A percentile compares a stretch with the other conserved stretches of the same genome.
These are phyloP conservation scores for Aphelocoma californica DNA, from an alignment of 2,797 vertebrate genomes.

Conservation along the genomic window DNA sequence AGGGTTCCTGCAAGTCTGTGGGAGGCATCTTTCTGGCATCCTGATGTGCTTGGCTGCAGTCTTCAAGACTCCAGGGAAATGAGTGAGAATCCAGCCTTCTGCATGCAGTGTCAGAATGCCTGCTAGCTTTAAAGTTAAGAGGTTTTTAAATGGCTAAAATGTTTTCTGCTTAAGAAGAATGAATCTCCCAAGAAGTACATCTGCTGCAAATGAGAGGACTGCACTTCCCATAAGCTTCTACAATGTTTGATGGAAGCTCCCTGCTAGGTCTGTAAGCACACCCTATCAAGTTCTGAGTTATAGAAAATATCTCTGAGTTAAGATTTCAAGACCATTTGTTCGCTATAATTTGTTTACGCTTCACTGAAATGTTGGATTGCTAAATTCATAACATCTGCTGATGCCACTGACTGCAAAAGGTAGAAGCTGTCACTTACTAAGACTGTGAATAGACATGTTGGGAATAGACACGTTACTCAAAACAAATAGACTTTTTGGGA, in stretches of 20 bases:
- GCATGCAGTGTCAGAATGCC: neutral
- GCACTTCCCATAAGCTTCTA: neutral
- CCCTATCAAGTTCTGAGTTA: neutral
- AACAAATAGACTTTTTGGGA: neutral
- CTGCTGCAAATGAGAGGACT: neutral
- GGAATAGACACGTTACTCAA: neutral
- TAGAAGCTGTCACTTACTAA: slow-evolving; percentile 9
- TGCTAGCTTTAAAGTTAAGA: neutral
- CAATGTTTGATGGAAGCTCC: neutral
- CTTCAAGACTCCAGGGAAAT: neutral
- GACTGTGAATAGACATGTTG: neutral
- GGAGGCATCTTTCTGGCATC: slow-evolving; percentile 40
- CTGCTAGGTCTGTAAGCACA: neutral
- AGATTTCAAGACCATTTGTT: slow-evolving; percentile 18
- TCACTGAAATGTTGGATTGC: neutral
- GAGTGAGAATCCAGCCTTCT: neutral
- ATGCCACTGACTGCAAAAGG: slow-evolving; percentile 3
- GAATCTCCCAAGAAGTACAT: neutral
- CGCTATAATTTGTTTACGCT: neutral
- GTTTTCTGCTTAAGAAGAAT: neutral
- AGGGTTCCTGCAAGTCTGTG: slow-evolving; percentile 13
- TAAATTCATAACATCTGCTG: neutral
- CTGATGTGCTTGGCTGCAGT: neutral
- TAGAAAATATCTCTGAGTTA: neutral
- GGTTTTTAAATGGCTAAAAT: neutral